phyloP scores from a whole-genome alignment of 2,888 invertebrate species.

The Cataglyphis altisquamis region DNA sequence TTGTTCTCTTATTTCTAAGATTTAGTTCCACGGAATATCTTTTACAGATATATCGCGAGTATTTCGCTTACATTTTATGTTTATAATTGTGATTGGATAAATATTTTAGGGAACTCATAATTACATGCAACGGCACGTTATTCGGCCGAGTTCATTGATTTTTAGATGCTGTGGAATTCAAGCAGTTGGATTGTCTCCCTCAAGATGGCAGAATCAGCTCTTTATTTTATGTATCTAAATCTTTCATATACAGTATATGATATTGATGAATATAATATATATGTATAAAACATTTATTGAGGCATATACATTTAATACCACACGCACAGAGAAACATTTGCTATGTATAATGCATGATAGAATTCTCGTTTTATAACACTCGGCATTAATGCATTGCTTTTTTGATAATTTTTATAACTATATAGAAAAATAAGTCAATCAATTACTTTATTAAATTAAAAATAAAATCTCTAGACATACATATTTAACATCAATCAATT shows the following conservation, averaged over 20 bases:
- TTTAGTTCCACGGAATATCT: neutral
- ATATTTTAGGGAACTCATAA: neutral
- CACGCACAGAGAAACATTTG: too few relatives aligned
- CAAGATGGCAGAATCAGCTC: constrained; percentile 73
- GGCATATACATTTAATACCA: neutral
- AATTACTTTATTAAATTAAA: neutral
- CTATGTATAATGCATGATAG: neutral
- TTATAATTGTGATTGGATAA: neutral
- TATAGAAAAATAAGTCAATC: neutral
- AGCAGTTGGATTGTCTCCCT: constrained; percentile 64
- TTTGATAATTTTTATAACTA: neutral
- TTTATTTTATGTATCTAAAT: constrained; percentile 27
- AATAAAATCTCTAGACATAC: neutral
- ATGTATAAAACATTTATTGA: neutral
- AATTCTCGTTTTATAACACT: neutral
- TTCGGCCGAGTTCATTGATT: constrained; percentile 73
- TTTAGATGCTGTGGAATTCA: constrained; percentile 62
- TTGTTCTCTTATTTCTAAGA: neutral
- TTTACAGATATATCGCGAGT: neutral
- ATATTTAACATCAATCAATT: neutral
- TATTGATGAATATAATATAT: neutral
- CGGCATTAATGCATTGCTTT: neutral
- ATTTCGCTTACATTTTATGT: neutral
- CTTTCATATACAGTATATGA: neutral
- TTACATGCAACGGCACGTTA: constrained; percentile 36